Evolutionary conservation across 1,140 invertebrate species (phyloP).

Genomic region (Cotesia typhae): DNA sequence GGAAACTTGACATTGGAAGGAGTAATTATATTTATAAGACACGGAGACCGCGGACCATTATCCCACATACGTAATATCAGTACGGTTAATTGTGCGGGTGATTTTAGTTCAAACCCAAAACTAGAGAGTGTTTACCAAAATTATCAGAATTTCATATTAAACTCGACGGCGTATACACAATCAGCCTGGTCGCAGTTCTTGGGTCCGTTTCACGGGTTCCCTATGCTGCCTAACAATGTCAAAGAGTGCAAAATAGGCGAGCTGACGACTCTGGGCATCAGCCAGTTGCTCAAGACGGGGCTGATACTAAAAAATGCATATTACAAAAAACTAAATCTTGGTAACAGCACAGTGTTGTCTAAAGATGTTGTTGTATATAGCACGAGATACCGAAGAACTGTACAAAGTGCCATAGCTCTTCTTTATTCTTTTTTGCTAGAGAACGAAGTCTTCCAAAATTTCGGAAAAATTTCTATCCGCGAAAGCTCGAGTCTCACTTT

Average conservation of each 20-base stretch:
- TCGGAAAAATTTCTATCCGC: constrained; percentile 67
- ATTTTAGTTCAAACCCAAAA: constrained; percentile 64
- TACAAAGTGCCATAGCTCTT: constrained; percentile 86
- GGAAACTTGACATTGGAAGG: constrained; percentile 78
- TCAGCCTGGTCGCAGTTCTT: constrained; percentile 77
- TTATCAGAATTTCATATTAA: constrained; percentile 57
- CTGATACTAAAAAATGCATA: constrained; percentile 77
- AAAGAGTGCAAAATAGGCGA: constrained; percentile 63
- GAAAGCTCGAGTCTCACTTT: constrained; percentile 86
- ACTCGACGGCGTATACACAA: constrained; percentile 57
- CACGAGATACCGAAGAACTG: constrained; percentile 86
- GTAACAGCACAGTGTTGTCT: constrained; percentile 58
- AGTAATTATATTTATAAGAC: constrained; percentile 81
- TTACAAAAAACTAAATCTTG: constrained; percentile 67
- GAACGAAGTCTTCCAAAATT: constrained; percentile 64
- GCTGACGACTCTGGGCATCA: constrained; percentile 72
- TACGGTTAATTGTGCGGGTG: constrained; percentile 77
- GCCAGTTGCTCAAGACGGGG: constrained; percentile 82
- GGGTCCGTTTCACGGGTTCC: constrained; percentile 85
- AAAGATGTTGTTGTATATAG: constrained; percentile 79
- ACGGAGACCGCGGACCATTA: constrained; percentile 88
- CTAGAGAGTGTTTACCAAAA: constrained; percentile 52
- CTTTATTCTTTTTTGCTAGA: constrained; percentile 77
- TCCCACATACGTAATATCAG: constrained; percentile 80
- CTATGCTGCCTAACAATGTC: constrained; percentile 71